Conservation (phyloP, 2,888 invertebrate genomes). For the Erynnis tages region DNA sequence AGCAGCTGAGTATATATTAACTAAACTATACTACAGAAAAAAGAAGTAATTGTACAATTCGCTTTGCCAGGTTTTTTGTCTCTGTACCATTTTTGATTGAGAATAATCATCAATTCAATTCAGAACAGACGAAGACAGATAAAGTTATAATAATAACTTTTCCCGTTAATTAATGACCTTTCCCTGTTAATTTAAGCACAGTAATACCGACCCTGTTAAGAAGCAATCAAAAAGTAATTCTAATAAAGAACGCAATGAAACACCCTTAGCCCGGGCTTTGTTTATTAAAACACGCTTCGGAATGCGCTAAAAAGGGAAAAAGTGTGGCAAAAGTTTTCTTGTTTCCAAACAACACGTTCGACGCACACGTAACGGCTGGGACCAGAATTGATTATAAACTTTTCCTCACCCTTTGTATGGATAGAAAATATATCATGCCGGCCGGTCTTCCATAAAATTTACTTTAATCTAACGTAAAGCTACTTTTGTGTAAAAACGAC, state of each 20-base stretch:
- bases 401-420: constrained; percentile 35
- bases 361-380: constrained; percentile 48
- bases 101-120: too few species aligned
- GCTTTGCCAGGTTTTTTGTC: too few species aligned
- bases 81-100: too few species aligned
- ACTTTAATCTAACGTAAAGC: constrained; percentile 1
- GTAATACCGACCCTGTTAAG: background rate
- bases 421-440: constrained; percentile 9
- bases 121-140: too few species aligned
- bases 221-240: background rate
- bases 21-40: too few species aligned
- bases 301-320: constrained; percentile 36
- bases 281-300: constrained; percentile 47
- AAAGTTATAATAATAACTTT: too few species aligned
- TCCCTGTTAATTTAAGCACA: background rate
- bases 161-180: too few species aligned
- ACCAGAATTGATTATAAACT: constrained; percentile 63
- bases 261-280: background rate
- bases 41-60: too few species aligned
- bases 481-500: background rate
- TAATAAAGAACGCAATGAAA: background rate
- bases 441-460: constrained; percentile 6
- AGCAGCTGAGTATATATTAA: too few species aligned
- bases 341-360: constrained; percentile 51
- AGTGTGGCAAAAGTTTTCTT: constrained; percentile 47